A percentile compares a stretch with the other conserved stretches of the same genome.
These are phyloP conservation scores for Gnatocerus cornutus DNA, from an alignment of 2,888 invertebrate species.

Conservation along the genomic window DNA sequence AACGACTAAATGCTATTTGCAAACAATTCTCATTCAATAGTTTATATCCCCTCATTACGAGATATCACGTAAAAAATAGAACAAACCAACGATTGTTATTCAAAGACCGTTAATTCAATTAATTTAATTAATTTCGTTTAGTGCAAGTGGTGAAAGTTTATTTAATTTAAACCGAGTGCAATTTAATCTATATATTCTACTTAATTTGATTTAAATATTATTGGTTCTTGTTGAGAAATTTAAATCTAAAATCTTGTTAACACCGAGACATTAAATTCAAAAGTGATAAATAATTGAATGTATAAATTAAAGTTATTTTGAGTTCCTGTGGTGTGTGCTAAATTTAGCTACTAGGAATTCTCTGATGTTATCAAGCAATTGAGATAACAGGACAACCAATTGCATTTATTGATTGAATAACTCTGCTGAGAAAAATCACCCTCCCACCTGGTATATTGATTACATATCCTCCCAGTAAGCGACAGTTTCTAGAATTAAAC, in stretches of 20 bases:
- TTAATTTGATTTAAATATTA: too few species aligned
- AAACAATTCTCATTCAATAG: neutral
- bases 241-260: too few species aligned
- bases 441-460: slow-evolving; percentile 38
- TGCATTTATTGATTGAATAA: slow-evolving; percentile 33
- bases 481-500: slow-evolving; percentile 23
- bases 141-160: too few species aligned
- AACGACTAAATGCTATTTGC: neutral
- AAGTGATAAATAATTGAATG: too few species aligned
- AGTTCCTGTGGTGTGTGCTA: neutral
- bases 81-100: too few species aligned
- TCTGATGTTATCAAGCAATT: neutral
- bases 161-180: too few species aligned
- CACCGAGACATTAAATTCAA: too few species aligned
- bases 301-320: neutral
- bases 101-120: too few species aligned
- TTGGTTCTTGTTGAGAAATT: too few species aligned
- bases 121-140: too few species aligned
- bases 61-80: neutral
- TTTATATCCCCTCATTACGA: neutral
- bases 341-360: neutral
- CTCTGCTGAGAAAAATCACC: slow-evolving; percentile 32
- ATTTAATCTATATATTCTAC: too few species aligned
- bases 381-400: slow-evolving; percentile 12
- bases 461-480: slow-evolving; percentile 32